Conservation (phyloP, 2,113 vertebrate species). For the Pelecanus crispus region DNA sequence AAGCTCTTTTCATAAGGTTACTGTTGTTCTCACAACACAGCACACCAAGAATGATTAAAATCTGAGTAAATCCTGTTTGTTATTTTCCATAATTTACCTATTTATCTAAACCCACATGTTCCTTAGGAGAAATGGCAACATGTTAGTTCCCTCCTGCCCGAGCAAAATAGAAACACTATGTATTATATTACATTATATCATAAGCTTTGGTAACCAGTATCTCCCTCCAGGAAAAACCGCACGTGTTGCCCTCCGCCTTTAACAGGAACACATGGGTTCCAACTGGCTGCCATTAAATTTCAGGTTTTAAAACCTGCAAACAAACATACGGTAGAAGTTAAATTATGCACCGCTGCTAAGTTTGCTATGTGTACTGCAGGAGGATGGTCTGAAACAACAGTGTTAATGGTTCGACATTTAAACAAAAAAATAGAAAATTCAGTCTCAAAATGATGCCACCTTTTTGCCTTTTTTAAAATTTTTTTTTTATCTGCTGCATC, state of each 20-base stretch:
- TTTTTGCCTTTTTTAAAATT: too few relatives aligned
- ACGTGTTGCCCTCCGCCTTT: not conserved
- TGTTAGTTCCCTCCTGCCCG: not conserved
- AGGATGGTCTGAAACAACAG: not conserved
- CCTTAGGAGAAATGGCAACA: not conserved
- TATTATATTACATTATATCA: not conserved
- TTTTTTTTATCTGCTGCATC: not conserved
- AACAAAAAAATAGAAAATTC: not conserved
- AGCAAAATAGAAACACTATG: not conserved
- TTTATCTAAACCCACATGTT: not conserved
- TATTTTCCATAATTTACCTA: not conserved
- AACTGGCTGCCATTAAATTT: not conserved
- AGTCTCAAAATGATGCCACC: too few relatives aligned
- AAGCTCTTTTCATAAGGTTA: not conserved
- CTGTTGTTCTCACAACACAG: not conserved
- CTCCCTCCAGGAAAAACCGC: not conserved
- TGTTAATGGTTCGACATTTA: not conserved
- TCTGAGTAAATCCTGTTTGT: not conserved
- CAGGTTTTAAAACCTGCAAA: constrained; percentile 40
- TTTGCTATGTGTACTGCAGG: not conserved
- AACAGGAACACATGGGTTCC: not conserved
- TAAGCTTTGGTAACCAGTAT: not conserved
- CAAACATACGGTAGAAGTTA: not conserved
- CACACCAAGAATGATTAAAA: not conserved
- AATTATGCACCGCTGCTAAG: not conserved